Evolutionary conservation across 1,140 invertebrate species (phyloP), one percentile per base, ranked within the genome.

Genomic region (Diorhabda elongata): DNA sequence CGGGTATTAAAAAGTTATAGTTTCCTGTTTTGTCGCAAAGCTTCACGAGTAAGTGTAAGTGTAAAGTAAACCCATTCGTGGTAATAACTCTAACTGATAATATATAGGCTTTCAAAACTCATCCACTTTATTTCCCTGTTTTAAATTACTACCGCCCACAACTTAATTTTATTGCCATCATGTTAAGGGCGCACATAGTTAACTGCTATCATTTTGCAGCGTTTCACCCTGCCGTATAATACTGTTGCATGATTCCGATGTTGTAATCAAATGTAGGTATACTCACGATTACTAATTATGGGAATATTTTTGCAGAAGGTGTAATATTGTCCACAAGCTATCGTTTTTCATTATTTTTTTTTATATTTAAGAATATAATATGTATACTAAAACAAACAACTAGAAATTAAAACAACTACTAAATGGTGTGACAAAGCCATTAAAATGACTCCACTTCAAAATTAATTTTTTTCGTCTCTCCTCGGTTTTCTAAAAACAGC

Each of bases 251-350:
- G 47, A 52, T 52, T n/a, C 2, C 47, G 6, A 52, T n/a, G 47
- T 52, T 52, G 47, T 52, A 52, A 52, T 52, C 47, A 52, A 52
- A 52, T 52, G 47, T 52, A 52, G n/a, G n/a, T 52, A n/a, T 52
- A 52, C n/a, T 6, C 6, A 8, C n/a, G 6, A 8, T 6, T 8
- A n/a, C 47, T 8, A 52, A 52, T 52, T 52, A n/a, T 52, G 47
- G 47, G 47, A 52, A 60, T 60, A 60, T 60, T 60, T 26, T 42
- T 6, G 26, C 11, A 11, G 11, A n/a, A 60, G 3, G 58, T 60
- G 58, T 60, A 60, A 42, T 26, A 1, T 26, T 26, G 26, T 26
- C 26, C 26, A 26, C 26, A 26, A 1, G 26, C 26, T 26, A 26
- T 26, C 26, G 26, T 26, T 26, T 26, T 26, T 26, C 26, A 26